Evolutionary conservation across 1,140 invertebrate genomes (phyloP).

Genomic region (Drosophila ironensis): DNA sequence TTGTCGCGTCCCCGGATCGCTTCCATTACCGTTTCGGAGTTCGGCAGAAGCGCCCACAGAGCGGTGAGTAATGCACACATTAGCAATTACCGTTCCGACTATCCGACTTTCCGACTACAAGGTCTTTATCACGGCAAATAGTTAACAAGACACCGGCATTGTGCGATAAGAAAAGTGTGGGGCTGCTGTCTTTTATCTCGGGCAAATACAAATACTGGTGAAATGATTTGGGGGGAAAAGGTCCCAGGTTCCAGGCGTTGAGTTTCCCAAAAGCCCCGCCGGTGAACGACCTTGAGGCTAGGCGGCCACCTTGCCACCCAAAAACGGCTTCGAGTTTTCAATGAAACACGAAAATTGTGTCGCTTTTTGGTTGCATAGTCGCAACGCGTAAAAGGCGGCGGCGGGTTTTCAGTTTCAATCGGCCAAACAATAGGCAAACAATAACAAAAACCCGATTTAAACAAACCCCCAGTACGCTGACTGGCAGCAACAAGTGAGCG

Average conservation of each 20-base stretch:
- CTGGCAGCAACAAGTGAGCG: conserved; percentile 54
- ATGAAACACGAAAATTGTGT: conserved; percentile 44
- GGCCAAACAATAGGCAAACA: conserved; percentile 24
- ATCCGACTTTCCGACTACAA: conserved; percentile 8
- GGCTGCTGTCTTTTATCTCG: conserved; percentile 1
- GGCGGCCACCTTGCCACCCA: conserved; percentile 37
- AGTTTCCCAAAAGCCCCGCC: conserved; percentile 1
- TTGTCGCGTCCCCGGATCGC: conserved; percentile 26
- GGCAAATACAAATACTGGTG: conserved; percentile 1
- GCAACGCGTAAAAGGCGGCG: conserved; percentile 41
- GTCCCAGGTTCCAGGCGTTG: not conserved
- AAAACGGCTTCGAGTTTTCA: conserved; percentile 34
- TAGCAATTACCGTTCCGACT: conserved; percentile 10
- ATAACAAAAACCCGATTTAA: conserved; percentile 15
- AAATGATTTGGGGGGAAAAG: not conserved
- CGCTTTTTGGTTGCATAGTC: conserved; percentile 21
- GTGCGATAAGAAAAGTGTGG: conserved; percentile 18
- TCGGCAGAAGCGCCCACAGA: not conserved
- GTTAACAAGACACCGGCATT: conserved; percentile 16
- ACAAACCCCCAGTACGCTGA: conserved; percentile 16
- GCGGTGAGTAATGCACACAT: conserved; percentile 29
- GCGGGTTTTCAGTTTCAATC: conserved; percentile 38
- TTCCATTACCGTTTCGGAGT: conserved; percentile 2
- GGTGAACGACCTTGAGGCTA: conserved; percentile 55
- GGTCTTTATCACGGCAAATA: not conserved